Evolutionary conservation across 2,113 vertebrate species (phyloP).

Genomic region (Hylia prasina): DNA sequence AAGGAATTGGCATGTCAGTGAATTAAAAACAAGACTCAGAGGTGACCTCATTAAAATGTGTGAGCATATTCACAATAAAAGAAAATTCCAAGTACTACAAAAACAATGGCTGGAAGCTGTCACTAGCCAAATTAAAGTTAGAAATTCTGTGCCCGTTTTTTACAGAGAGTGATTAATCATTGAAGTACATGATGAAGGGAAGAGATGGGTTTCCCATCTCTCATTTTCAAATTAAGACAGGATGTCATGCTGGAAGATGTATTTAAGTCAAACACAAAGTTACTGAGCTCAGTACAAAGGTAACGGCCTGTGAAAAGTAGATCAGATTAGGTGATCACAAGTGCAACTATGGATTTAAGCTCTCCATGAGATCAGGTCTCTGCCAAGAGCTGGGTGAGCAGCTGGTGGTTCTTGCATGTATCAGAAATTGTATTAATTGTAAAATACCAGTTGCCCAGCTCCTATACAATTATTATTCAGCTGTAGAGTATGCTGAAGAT

Average conservation of each 20-base stretch:
- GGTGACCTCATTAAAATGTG: not conserved
- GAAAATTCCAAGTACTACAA: not conserved
- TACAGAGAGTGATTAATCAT: slow-evolving; percentile 15
- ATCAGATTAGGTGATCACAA: not conserved
- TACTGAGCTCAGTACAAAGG: slow-evolving; percentile 1
- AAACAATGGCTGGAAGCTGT: not conserved
- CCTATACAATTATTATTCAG: not conserved
- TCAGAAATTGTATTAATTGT: not conserved
- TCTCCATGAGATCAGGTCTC: not conserved
- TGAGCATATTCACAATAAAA: not conserved
- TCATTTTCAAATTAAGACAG: not conserved
- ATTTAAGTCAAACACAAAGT: slow-evolving; percentile 12
- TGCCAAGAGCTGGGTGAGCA: not conserved
- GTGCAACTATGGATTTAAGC: not conserved
- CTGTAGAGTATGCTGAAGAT: not conserved
- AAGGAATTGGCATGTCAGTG: not conserved
- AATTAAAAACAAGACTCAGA: slow-evolving; percentile 38
- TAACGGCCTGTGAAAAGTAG: not conserved
- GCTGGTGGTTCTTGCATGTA: not conserved
- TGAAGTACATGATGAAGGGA: not conserved
- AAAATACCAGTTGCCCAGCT: not conserved
- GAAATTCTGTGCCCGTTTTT: not conserved
- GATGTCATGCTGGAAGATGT: not conserved
- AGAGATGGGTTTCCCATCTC: slow-evolving; percentile 9
- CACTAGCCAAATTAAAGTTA: slow-evolving; percentile 12